A percentile compares a stretch with the other conserved stretches of the same genome.
These are phyloP conservation scores for Labeo calbasu DNA, from an alignment of 2,797 vertebrate species.

Conservation along the genomic window DNA sequence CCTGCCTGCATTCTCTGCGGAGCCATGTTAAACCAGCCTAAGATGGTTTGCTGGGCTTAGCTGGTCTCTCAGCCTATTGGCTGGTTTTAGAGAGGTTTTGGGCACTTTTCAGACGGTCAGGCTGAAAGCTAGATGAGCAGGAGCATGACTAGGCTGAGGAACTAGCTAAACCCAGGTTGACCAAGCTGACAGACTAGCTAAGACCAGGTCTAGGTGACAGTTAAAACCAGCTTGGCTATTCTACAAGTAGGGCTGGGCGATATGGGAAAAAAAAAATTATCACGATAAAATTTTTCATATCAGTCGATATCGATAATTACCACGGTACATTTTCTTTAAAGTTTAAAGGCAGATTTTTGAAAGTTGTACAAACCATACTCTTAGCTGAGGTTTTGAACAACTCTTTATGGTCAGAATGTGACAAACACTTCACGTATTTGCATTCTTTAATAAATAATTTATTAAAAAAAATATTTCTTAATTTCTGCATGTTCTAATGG, in stretches of 20 bases:
- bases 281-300: no score
- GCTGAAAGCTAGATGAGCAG: neutral
- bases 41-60: conserved; percentile 4
- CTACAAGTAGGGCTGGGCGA: neutral
- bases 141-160: neutral
- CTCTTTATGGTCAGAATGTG: no score
- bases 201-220: neutral
- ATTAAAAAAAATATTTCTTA: no score
- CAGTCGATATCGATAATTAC: no score
- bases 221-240: neutral
- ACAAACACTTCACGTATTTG: no score
- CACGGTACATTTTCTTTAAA: no score
- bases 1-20: conserved; percentile 14
- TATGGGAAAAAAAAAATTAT: no score
- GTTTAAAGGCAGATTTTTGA: no score
- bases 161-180: neutral
- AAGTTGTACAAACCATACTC: no score
- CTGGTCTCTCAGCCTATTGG: neutral
- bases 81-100: neutral
- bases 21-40: neutral
- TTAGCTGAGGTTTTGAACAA: no score
- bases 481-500: no score
- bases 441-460: no score
- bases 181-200: neutral
- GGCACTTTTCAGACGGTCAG: neutral